Evolutionary conservation across 2,113 vertebrate species (phyloP).

Genomic region (Saiga tatarica): DNA sequence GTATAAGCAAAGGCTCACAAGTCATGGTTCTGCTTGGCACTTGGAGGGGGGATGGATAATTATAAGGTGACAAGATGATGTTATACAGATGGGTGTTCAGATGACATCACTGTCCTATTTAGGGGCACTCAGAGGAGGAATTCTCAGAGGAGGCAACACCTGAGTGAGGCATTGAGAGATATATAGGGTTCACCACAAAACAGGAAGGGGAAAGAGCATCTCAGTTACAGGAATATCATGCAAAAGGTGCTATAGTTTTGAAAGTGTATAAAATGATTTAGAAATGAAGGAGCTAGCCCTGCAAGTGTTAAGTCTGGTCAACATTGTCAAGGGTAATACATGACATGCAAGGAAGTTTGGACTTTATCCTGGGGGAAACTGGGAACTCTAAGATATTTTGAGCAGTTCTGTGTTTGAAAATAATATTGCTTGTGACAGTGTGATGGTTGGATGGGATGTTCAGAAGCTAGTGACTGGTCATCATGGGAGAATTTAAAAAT

Average conservation of each 20-base stretch:
- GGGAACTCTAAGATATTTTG: not conserved
- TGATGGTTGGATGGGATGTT: not conserved
- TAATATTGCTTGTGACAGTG: not conserved
- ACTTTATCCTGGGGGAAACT: not conserved
- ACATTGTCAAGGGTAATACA: not conserved
- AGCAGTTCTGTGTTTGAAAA: slow-evolving; percentile 21
- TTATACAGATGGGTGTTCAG: not conserved
- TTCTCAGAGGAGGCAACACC: not conserved
- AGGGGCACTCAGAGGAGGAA: not conserved
- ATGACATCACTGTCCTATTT: not conserved
- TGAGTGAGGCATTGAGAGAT: not conserved
- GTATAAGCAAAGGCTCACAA: not conserved
- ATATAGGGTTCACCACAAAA: not conserved
- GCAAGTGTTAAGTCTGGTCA: not conserved
- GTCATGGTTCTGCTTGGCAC: not conserved
- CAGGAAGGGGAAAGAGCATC: not conserved
- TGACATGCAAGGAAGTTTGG: not conserved
- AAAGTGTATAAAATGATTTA: not conserved
- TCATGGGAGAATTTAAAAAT: slow-evolving; percentile 42
- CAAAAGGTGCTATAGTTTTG: not conserved
- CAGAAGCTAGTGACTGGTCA: not conserved
- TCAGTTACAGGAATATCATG: not conserved
- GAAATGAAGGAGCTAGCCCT: not conserved
- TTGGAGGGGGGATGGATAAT: not conserved
- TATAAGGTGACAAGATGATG: not conserved